These are phyloP conservation scores for Hirtodrosophila cameraria DNA, from an alignment of 2,888 invertebrate genomes.

Conservation along the genomic window DNA sequence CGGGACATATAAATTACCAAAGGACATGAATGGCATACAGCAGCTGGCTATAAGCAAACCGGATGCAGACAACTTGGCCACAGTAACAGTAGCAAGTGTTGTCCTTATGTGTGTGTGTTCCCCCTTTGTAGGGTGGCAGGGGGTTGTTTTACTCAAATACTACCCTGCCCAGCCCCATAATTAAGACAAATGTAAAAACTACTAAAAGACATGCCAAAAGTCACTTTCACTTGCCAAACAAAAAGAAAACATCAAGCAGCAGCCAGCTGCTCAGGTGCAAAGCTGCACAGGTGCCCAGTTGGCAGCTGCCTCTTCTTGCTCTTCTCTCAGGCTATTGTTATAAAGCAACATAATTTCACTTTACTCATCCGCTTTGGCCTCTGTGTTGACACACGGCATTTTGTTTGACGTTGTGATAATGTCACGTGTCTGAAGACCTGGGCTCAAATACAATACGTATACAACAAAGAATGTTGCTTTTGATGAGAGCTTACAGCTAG, in stretches of 20 bases:
- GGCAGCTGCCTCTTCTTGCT: slow-evolving; percentile 16
- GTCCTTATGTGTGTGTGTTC: slow-evolving; percentile 24
- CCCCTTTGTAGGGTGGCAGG: slow-evolving; percentile 18
- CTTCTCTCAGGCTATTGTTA: slow-evolving; percentile 43
- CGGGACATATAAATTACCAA: slow-evolving; percentile 67
- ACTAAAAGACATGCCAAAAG: slow-evolving; percentile 50
- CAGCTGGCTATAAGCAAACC: slow-evolving; percentile 34
- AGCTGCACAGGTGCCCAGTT: slow-evolving; percentile 7
- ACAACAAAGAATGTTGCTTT: not conserved
- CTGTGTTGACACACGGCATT: slow-evolving; percentile 49
- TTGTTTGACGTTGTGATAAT: slow-evolving; percentile 48
- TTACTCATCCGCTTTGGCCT: slow-evolving; percentile 41
- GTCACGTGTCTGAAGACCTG: slow-evolving; percentile 55
- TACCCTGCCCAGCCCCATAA: slow-evolving; percentile 40
- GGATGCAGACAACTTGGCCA: slow-evolving; percentile 23
- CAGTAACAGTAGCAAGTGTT: slow-evolving; percentile 19
- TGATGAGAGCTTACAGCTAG: not conserved
- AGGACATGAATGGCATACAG: slow-evolving; percentile 55
- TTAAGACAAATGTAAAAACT: slow-evolving; percentile 77
- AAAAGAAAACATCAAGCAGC: slow-evolving; percentile 22
- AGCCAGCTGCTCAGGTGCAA: slow-evolving; percentile 25
- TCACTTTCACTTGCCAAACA: slow-evolving; percentile 52
- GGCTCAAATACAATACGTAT: slow-evolving; percentile 39
- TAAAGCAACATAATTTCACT: slow-evolving; percentile 65
- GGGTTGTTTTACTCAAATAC: slow-evolving; percentile 42